Evolutionary conservation across 2,888 invertebrate genomes (phyloP).

Genomic region (Xestia sexstrigata): DNA sequence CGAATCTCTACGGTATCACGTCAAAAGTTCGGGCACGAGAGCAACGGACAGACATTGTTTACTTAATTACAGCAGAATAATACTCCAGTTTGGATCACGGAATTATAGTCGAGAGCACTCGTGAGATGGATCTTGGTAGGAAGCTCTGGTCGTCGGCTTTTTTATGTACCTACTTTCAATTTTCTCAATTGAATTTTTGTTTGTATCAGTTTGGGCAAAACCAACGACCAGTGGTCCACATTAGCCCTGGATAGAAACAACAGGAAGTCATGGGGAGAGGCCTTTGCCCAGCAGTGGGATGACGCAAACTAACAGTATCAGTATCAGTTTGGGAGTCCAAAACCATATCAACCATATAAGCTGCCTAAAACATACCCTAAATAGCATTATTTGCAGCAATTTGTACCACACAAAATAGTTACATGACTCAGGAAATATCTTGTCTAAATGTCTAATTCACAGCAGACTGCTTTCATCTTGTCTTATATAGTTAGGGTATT

Average conservation of each 20-base stretch:
- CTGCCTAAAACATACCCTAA: not conserved
- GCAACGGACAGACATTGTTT: slow-evolving; percentile 44
- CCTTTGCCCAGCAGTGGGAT: too few species aligned
- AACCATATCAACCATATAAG: not conserved
- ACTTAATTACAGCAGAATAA: slow-evolving; percentile 56
- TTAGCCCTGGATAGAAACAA: too few species aligned
- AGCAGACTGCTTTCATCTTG: not conserved
- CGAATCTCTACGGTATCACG: slow-evolving; percentile 45
- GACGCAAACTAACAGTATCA: too few species aligned
- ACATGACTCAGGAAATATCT: slow-evolving; percentile 10
- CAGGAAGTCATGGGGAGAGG: too few species aligned
- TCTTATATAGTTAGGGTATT: not conserved
- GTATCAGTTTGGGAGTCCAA: not conserved
- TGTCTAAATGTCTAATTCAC: not conserved
- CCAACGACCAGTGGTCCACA: not conserved
- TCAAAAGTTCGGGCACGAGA: slow-evolving; percentile 51
- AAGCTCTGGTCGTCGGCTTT: slow-evolving; percentile 18
- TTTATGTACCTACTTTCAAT: not conserved
- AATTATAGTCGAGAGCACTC: slow-evolving; percentile 43
- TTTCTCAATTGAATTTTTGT: slow-evolving; percentile 17
- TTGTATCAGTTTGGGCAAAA: not conserved
- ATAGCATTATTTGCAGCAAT: not conserved
- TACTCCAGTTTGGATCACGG: slow-evolving; percentile 34
- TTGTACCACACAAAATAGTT: not conserved
- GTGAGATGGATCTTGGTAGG: slow-evolving; percentile 22